Evolutionary conservation across 2,113 vertebrate species (phyloP), one percentile per base, ranked within the genome.

Genomic region (Boulengeromyrus knoepffleri): DNA sequence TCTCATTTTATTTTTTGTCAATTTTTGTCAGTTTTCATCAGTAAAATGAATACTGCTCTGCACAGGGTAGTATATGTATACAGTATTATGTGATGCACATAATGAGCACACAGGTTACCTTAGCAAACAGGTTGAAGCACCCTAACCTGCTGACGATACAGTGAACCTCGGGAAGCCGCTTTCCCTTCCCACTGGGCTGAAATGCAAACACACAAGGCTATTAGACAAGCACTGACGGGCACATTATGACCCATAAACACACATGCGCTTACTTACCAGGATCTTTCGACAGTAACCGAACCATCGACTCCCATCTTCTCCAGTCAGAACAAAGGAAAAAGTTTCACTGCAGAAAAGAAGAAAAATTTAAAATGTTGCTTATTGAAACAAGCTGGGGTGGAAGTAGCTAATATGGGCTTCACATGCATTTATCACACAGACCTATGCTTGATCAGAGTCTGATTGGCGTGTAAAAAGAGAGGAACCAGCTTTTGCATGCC

Each of bases 261-360:
- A 31, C 70, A 53, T 62, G n/a, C 85, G 83, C 85, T 31, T 70
- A 95, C 97, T 97, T 95, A 99, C 99, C 97, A 99, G 93, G 90
- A 99, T 97, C 95, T 99, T 99, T 93, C 97, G 97, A 95, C 99
- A 99, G 94, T 99, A 99, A 90, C 99, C 98, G 93, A 99, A 99
- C 97, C 98, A 98, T 90, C 99, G 97, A 93, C 97, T 98, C 89
- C 98, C 99, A 24, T 99, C 98, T 94, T 99, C 99, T 46, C 98
- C 97, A 8, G 98, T 99, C 93, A 99, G 93, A 89, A 99, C 98
- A 15, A 99, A 99, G 77, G 99, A 99, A 94, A 99, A 99, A 0
- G 98, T 99, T 96, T 99, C 98, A 92, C 99, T 99, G 94, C 7
- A 93, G 92, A 90, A 7, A 36, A 91, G 92, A 92, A n/a, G 89